Evolutionary conservation across 2,113 vertebrate genomes (phyloP).

Genomic region (Rhinolophus sinicus): DNA sequence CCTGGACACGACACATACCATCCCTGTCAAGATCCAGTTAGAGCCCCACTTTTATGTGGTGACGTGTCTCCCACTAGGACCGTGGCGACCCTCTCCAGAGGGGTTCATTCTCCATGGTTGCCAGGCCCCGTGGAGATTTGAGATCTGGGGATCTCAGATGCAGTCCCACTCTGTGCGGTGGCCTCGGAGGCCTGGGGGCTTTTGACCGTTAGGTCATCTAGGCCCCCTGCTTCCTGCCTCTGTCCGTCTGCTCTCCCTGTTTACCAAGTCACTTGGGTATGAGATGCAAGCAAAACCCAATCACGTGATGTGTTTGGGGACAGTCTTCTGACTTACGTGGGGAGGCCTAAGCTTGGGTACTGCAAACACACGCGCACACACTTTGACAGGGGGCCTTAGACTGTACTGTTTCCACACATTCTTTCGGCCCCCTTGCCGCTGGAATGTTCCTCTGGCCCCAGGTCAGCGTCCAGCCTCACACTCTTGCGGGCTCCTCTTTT

Average conservation of each 20-base stretch:
- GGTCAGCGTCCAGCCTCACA: not conserved
- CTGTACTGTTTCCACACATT: too few relatives aligned
- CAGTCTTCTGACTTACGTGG: not conserved
- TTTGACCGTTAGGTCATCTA: fast-evolving
- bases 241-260: not conserved
- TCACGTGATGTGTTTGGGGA: too few relatives aligned
- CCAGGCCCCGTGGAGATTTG: not conserved
- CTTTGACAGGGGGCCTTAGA: not conserved
- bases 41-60: not conserved
- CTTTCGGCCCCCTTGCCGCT: not conserved
- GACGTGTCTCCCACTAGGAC: fast-evolving
- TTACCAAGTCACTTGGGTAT: not conserved
- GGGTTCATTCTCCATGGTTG: not conserved
- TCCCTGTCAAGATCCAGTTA: not conserved
- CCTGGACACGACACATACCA: not conserved
- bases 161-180: not conserved
- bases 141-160: not conserved
- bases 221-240: not conserved
- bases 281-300: not conserved
- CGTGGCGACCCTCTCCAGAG: not conserved
- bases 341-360: not conserved
- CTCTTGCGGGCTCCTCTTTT: not conserved
- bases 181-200: not conserved
- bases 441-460: not conserved
- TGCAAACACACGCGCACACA: too few relatives aligned